Evolutionary conservation across 2,888 invertebrate species (phyloP).

Genomic region (Plebejus melissa): DNA sequence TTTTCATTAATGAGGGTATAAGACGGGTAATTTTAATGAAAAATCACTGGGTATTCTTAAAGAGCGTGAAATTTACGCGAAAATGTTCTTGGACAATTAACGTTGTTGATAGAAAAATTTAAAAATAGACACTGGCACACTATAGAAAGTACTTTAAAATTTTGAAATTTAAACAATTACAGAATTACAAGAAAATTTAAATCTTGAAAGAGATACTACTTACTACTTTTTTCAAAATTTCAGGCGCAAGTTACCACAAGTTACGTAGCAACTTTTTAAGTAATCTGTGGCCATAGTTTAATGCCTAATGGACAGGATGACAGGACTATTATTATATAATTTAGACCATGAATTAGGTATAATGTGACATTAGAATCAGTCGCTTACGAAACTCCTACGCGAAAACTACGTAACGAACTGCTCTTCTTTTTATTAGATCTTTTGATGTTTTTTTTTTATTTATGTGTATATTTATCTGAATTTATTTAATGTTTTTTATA

Average conservation of each 20-base stretch:
- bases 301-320: background rate
- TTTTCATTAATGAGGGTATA: background rate
- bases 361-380: background rate
- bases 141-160: too few species aligned
- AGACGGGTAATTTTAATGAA: too few species aligned
- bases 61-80: background rate
- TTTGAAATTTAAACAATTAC: too few species aligned
- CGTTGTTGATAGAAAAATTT: too few species aligned
- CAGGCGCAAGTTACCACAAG: background rate
- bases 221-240: too few species aligned
- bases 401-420: background rate
- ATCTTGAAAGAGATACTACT: too few species aligned
- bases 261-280: background rate
- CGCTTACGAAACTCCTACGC: slow-evolving; percentile 14
- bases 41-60: background rate
- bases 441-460: background rate
- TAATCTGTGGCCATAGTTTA: background rate
- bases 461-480: too few species aligned
- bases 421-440: background rate
- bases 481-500: too few species aligned
- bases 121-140: too few species aligned
- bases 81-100: background rate
- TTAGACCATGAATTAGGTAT: background rate
- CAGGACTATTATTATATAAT: background rate
- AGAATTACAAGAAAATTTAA: too few species aligned